phyloP scores from a whole-genome alignment of 2,113 vertebrate genomes.

The Nerophis ophidion region DNA sequence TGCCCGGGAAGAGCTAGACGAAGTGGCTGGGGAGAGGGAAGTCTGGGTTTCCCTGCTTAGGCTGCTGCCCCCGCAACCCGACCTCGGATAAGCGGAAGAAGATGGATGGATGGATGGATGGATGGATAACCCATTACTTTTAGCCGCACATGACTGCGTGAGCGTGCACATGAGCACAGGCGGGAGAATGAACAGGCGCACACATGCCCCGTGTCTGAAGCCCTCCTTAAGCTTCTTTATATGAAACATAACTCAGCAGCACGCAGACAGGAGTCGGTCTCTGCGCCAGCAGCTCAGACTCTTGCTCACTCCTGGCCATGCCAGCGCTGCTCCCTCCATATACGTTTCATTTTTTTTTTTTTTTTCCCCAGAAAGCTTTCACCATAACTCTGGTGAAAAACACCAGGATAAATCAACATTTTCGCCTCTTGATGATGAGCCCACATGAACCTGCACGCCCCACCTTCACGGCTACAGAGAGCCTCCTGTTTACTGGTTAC shows the following conservation, averaged over 20 bases:
- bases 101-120: too few species aligned
- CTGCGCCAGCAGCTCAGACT: constrained; percentile 8
- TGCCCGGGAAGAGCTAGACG: too few species aligned
- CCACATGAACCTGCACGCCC: constrained; percentile 26
- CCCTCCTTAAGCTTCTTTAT: constrained; percentile 10
- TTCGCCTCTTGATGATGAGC: constrained; percentile 38
- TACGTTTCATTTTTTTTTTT: constrained; percentile 34
- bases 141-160: neutral
- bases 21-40: too few species aligned
- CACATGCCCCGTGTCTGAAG: constrained; percentile 7
- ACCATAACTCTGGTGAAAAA: constrained; percentile 15
- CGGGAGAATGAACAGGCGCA: neutral
- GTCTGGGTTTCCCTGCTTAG: too few species aligned
- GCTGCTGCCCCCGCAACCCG: too few species aligned
- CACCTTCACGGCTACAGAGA: constrained; percentile 34
- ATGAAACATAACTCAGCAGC: constrained; percentile 20
- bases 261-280: constrained; percentile 8
- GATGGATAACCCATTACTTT: too few species aligned
- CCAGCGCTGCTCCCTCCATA: constrained; percentile 8
- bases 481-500: constrained; percentile 57
- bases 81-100: too few species aligned
- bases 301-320: constrained; percentile 7
- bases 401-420: neutral
- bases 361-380: constrained; percentile 26
- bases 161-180: neutral